Conservation (phyloP, 2,113 vertebrate species). For the Eretmochelys imbricata region DNA sequence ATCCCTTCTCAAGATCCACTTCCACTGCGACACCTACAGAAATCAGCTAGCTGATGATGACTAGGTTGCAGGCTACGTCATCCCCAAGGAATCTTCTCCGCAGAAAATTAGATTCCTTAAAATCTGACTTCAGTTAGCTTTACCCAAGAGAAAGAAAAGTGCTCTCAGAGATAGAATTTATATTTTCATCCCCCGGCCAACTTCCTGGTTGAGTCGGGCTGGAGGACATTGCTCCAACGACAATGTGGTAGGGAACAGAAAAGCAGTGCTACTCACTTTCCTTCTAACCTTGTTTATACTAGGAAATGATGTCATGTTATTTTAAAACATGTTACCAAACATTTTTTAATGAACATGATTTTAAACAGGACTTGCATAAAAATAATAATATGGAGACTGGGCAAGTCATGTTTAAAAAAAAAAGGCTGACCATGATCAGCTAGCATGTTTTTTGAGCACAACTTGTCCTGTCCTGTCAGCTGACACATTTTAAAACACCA, state of each 20-base stretch:
- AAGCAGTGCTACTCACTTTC: accelerated
- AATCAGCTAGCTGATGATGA: background rate
- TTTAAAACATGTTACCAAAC: background rate
- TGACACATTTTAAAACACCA: background rate
- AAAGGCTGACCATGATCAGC: background rate
- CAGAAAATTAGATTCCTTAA: background rate
- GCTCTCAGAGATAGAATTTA: background rate
- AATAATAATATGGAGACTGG: background rate
- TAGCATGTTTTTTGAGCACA: background rate
- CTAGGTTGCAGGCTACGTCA: background rate
- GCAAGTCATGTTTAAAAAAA: accelerated
- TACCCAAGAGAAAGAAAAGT: background rate
- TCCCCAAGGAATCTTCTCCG: background rate
- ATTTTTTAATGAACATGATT: background rate
- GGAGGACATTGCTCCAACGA: background rate
- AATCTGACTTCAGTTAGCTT: background rate
- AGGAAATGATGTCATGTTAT: background rate
- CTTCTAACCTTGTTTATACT: background rate
- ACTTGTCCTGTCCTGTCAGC: background rate
- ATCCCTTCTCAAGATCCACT: background rate
- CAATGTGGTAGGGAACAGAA: background rate
- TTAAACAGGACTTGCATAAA: background rate
- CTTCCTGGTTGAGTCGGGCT: background rate
- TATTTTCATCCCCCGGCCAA: background rate
- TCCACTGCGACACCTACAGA: background rate